Evolutionary conservation across 2,888 invertebrate species (phyloP), one percentile per base, ranked within the genome.

Genomic region (Sinodicranocentrus sp.): DNA sequence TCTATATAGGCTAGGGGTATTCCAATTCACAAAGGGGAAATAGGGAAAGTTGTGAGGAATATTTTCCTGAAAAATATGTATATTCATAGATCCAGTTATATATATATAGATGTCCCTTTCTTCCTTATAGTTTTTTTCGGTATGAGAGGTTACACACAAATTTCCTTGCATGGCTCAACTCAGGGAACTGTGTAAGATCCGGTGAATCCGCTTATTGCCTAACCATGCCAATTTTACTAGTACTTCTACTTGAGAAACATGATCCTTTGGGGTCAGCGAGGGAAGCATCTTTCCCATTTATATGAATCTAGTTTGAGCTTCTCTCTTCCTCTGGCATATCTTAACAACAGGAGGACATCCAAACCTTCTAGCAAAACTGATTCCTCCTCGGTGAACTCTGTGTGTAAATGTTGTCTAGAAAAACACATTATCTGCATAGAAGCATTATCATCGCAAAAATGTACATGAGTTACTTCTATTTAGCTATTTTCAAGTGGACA

Each of bases 191-290:
- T 43, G 44, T 26, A 73, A 73, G 73, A 73, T 80, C 73, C 70
- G 68, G 61, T 25, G 75, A 82, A 75, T 82, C 82, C 70, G 61
- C 75, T 73, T 82, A 75, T 75, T 82, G 71, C 75, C 54, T 75
- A 80, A 70, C 75, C 75, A 82, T 67, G 59, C 82, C 73, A 82
- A 68, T 73, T 75, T 82, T 54, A 67, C 80, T 79, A 71, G 63
- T 79, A 73, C 44, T 70, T 71, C 71, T 68, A 39, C 75, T 52
- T 39, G 59, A 61, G 75, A 70, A 61, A 75, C 82, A 68, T 82
- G 75, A 73, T 82, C 82, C 82, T 82, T 75, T 75, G 75, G 82
- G 82, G 82, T 82, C 82, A 82, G 82, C 44, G 59, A 39, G 75
- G 71, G 68, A 75, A 70, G 57, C 67, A 67, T 73, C 73, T 73